These are phyloP conservation scores for Aleiodes alternator DNA, from an alignment of 2,888 invertebrate genomes.

Conservation along the genomic window DNA sequence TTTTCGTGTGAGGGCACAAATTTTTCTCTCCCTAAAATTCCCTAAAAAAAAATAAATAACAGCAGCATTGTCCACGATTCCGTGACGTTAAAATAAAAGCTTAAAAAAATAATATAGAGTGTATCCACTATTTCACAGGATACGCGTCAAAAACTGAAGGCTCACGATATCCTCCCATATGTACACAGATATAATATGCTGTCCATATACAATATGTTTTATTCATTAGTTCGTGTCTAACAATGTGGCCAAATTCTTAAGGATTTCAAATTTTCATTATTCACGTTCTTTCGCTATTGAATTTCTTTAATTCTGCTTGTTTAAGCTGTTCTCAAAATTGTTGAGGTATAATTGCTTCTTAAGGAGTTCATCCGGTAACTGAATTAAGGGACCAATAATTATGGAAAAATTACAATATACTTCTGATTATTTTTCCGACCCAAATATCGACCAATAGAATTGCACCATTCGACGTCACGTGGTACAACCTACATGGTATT, in stretches of 20 bases:
- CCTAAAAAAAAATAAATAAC: conserved; percentile 11
- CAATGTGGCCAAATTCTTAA: conserved; percentile 28
- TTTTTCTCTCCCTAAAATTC: conserved; percentile 24
- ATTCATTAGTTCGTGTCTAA: conserved; percentile 58
- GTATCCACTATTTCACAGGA: not conserved
- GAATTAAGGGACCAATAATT: too few relatives aligned
- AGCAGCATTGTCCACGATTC: conserved; percentile 19
- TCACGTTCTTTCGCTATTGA: not conserved
- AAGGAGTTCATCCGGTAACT: too few relatives aligned
- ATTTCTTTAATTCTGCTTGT: too few relatives aligned
- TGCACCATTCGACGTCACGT: too few relatives aligned
- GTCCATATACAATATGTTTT: conserved; percentile 70
- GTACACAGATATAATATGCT: conserved; percentile 8
- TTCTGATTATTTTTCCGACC: too few relatives aligned
- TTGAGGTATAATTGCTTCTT: too few relatives aligned
- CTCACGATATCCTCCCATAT: conserved; percentile 30
- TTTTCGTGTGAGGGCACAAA: conserved; percentile 14
- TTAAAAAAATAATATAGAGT: too few relatives aligned
- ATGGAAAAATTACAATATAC: too few relatives aligned
- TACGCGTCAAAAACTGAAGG: conserved; percentile 8
- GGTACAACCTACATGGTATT: too few relatives aligned
- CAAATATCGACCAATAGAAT: too few relatives aligned
- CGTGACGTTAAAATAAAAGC: conserved; percentile 17
- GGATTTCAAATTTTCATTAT: not conserved
- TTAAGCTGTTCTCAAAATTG: too few relatives aligned